Conservation (phyloP, 2,113 vertebrate genomes). For the human (Homo sapiens) region GRCh38 chr7:153045001-153045500, state of each 20-base stretch:
- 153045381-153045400: slow-evolving; percentile 40
- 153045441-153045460: too few relatives aligned
- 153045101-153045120: slow-evolving; percentile 79
- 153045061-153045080: slow-evolving; percentile 38
- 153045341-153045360: background rate
- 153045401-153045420: background rate
- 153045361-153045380: slow-evolving; percentile 24
- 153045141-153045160: slow-evolving; percentile 66
- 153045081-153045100: slow-evolving; percentile 63
- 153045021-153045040: background rate
- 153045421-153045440: background rate
- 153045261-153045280: slow-evolving; percentile 81
- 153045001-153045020: background rate
- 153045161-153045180: slow-evolving; percentile 34
- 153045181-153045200: slow-evolving; percentile 73
- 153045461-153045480: too few relatives aligned
- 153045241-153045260: slow-evolving; percentile 73
- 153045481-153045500: too few relatives aligned
- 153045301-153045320: slow-evolving; percentile 73
- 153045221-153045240: slow-evolving; percentile 76
- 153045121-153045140: slow-evolving; percentile 66
- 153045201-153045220: slow-evolving; percentile 76
- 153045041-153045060: background rate
- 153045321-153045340: slow-evolving; percentile 44
- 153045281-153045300: slow-evolving; percentile 78